Evolutionary conservation across 2,888 invertebrate species (phyloP).

Genomic region (Imbricaverruca yamaguchii): DNA sequence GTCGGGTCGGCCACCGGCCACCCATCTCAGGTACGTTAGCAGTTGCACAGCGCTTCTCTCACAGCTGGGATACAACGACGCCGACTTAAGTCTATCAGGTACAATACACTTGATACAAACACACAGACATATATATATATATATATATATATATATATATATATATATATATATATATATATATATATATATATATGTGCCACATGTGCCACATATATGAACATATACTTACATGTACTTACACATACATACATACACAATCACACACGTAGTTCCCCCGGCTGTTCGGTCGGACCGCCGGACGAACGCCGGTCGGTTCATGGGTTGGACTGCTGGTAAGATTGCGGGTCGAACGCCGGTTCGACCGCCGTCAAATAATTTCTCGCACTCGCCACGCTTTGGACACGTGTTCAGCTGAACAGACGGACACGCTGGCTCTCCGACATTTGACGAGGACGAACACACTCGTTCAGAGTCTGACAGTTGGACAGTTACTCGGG

Average conservation of each 20-base stretch:
- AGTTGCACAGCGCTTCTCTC: not conserved
- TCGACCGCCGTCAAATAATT: no score
- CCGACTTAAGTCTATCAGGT: not conserved
- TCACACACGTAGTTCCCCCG: not conserved
- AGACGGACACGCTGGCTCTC: not conserved
- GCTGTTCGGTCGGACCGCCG: no score
- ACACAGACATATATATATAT: not conserved
- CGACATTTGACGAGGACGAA: not conserved
- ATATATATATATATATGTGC: no score
- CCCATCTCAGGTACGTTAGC: constrained; percentile 1
- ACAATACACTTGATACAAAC: not conserved
- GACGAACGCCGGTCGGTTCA: no score
- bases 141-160: not conserved
- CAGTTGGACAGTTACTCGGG: not conserved
- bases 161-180: not conserved
- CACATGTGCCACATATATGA: no score
- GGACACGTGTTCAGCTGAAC: not conserved
- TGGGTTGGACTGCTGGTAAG: no score
- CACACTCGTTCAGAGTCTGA: not conserved
- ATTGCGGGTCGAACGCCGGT: no score
- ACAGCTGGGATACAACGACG: not conserved
- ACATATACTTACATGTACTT: not conserved
- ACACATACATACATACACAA: not conserved
- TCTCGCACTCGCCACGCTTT: no score
- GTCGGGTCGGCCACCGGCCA: not conserved